These are phyloP conservation scores for Parnassius smintheus DNA, from an alignment of 2,888 invertebrate species.

Conservation along the genomic window DNA sequence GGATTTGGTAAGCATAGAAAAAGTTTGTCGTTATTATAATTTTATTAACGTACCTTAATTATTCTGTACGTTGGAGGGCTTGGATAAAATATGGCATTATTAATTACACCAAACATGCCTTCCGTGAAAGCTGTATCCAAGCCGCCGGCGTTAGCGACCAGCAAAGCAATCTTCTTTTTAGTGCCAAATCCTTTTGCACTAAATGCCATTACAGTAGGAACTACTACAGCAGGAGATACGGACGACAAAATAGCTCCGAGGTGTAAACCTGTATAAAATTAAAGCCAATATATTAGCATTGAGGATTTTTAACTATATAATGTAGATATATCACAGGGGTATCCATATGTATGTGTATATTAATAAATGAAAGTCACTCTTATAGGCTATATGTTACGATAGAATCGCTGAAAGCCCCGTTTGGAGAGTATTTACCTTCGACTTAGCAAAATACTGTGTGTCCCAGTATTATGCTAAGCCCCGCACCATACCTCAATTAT, in stretches of 20 bases:
- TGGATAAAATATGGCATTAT: slow-evolving; percentile 91
- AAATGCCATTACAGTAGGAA: slow-evolving; percentile 91
- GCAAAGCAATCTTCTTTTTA: slow-evolving; percentile 94
- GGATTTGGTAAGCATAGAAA: too few species aligned
- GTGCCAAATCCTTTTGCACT: slow-evolving; percentile 92
- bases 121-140: slow-evolving; percentile 97
- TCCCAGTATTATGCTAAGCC: too few species aligned
- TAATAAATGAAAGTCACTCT: too few species aligned
- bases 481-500: too few species aligned
- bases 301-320: too few species aligned
- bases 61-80: slow-evolving; percentile 82
- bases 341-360: too few species aligned
- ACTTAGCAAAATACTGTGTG: too few species aligned
- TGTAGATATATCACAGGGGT: too few species aligned
- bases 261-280: slow-evolving; percentile 80
- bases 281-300: not conserved
- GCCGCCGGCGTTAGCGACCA: slow-evolving; percentile 96
- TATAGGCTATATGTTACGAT: too few species aligned
- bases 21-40: not conserved
- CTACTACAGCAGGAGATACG: slow-evolving; percentile 97
- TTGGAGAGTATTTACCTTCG: too few species aligned
- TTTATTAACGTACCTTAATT: slow-evolving; percentile 53
- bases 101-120: slow-evolving; percentile 93
- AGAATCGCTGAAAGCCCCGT: too few species aligned
- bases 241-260: slow-evolving; percentile 93